Percentiles rank a stretch among this genome's conserved stretches.
Evolutionary conservation across 2,797 vertebrate genomes (phyloP).

Genomic region (Xyrichtys novacula): DNA sequence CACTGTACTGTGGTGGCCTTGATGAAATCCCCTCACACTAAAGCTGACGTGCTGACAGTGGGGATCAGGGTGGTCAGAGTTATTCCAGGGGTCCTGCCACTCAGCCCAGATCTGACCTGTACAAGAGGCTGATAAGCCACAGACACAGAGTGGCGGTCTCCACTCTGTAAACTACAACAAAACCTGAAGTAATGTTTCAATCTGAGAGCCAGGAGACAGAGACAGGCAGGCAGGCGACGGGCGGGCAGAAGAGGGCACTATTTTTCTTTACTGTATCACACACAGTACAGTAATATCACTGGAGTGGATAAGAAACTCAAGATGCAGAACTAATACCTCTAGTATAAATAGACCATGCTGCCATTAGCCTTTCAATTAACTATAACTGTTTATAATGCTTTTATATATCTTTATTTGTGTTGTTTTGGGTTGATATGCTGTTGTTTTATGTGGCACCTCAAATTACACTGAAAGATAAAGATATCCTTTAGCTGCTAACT

Average conservation of each 20-base stretch:
- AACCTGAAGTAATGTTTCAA: slow-evolving; percentile 63
- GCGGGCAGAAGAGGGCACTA: slow-evolving; percentile 75
- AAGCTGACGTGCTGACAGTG: slow-evolving; percentile 77
- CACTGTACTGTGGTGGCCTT: slow-evolving; percentile 52
- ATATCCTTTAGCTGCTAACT: no score
- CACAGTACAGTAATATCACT: slow-evolving; percentile 2
- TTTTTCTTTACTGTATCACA: slow-evolving; percentile 50
- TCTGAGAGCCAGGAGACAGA: slow-evolving; percentile 19
- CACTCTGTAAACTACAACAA: slow-evolving; percentile 49
- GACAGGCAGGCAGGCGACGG: slow-evolving; percentile 37
- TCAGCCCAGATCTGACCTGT: slow-evolving; percentile 65
- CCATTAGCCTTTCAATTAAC: neutral
- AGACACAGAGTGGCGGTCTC: slow-evolving; percentile 61
- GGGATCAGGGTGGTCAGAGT: slow-evolving; percentile 74
- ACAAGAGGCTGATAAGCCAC: slow-evolving; percentile 73
- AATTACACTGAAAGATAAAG: no score
- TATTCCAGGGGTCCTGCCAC: slow-evolving; percentile 74
- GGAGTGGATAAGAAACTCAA: neutral
- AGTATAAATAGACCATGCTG: neutral
- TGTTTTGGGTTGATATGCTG: no score
- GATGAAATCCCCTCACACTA: slow-evolving; percentile 78
- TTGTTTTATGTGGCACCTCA: no score
- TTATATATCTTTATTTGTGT: no score
- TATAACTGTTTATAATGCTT: no score
- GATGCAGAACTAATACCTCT: neutral